Conservation (phyloP, 2,113 vertebrate genomes). For the Macaca fascicularis region T2T-MFA8v1.1 NC_088376.1:31926501-31927000, state of each 20-base stretch:
- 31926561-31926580: background rate
- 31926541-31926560: background rate
- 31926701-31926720: background rate
- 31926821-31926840: background rate
- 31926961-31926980: background rate
- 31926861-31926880: background rate
- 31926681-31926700: background rate
- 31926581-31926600: background rate
- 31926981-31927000: background rate
- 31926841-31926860: background rate
- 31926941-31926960: background rate
- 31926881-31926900: background rate
- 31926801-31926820: conserved; percentile 20
- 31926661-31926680: background rate
- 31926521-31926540: background rate
- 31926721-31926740: background rate
- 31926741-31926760: background rate
- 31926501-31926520: background rate
- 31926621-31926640: background rate
- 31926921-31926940: background rate
- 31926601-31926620: background rate
- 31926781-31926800: conserved; percentile 10
- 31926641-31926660: background rate
- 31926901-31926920: background rate
- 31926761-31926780: conserved; percentile 12